Evolutionary conservation across 2,888 invertebrate genomes (phyloP).

Genomic region (Melinaea menophilus): DNA sequence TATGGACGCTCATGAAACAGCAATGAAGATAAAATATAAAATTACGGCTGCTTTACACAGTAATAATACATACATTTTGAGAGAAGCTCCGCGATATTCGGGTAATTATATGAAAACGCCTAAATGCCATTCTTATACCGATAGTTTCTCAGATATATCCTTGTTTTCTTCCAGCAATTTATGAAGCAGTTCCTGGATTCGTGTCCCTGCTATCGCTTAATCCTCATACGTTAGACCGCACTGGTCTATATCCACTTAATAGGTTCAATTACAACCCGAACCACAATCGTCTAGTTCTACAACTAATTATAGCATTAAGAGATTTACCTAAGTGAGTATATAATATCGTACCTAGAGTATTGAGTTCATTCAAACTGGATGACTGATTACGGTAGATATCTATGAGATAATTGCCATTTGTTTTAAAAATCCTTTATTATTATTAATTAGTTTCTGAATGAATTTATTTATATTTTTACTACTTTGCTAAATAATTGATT

Average conservation of each 20-base stretch:
- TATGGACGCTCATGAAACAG: conserved; percentile 74
- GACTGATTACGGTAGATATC: no score
- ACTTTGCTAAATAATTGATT: no score
- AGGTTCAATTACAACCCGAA: conserved; percentile 64
- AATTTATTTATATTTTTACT: no score
- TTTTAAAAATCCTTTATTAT: no score
- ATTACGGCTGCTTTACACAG: conserved; percentile 66
- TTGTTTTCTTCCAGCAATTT: conserved; percentile 59
- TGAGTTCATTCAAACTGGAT: no score
- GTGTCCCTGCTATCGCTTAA: conserved; percentile 72
- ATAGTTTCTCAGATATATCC: conserved; percentile 8
- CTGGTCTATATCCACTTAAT: conserved; percentile 66
- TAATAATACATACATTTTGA: conserved; percentile 67
- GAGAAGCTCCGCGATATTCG: conserved; percentile 69
- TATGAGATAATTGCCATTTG: no score
- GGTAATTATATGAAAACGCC: conserved; percentile 45
- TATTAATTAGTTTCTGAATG: no score
- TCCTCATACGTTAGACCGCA: conserved; percentile 68
- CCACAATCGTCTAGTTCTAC: conserved; percentile 67
- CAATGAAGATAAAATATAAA: conserved; percentile 69
- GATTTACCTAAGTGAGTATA: conserved; percentile 74
- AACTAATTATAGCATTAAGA: conserved; percentile 73
- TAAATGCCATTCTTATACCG: neutral
- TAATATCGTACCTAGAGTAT: neutral
- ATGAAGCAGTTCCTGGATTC: conserved; percentile 75